These are phyloP conservation scores for Xiphorhynchus erythropygius DNA, from an alignment of 2,797 vertebrate genomes.

Conservation along the genomic window DNA sequence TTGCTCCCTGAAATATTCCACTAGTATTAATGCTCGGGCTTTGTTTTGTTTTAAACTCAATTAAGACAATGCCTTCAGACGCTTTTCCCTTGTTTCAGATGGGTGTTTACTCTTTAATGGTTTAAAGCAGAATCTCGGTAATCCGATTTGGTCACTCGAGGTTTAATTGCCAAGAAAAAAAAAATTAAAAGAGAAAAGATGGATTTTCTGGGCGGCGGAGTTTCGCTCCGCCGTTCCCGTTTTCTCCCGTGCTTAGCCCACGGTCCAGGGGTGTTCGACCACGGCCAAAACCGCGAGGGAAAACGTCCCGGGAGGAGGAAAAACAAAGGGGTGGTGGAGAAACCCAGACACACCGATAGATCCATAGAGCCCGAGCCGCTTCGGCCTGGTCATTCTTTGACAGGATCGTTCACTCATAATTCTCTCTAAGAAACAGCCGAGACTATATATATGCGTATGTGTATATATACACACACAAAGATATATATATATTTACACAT, in stretches of 20 bases:
- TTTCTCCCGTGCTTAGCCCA: neutral
- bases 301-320: neutral
- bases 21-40: neutral
- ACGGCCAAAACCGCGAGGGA: neutral
- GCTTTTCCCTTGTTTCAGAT: neutral
- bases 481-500: too few species aligned
- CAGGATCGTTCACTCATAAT: neutral
- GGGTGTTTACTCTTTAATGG: conserved; percentile 19
- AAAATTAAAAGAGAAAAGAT: neutral
- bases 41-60: conserved; percentile 49
- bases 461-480: fast-evolving
- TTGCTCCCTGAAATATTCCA: conserved; percentile 41
- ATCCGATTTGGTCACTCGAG: conserved; percentile 11
- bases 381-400: neutral
- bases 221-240: neutral
- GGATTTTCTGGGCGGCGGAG: neutral
- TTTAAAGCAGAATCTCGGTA: conserved; percentile 11
- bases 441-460: fast-evolving
- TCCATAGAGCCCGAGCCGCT: neutral
- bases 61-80: conserved; percentile 32
- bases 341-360: neutral
- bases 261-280: too few species aligned
- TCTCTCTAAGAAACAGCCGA: neutral
- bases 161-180: neutral
- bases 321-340: neutral